Base-by-base conservation (phyloP, 1,140 invertebrate species). In the Drosophila bocki region DNA sequence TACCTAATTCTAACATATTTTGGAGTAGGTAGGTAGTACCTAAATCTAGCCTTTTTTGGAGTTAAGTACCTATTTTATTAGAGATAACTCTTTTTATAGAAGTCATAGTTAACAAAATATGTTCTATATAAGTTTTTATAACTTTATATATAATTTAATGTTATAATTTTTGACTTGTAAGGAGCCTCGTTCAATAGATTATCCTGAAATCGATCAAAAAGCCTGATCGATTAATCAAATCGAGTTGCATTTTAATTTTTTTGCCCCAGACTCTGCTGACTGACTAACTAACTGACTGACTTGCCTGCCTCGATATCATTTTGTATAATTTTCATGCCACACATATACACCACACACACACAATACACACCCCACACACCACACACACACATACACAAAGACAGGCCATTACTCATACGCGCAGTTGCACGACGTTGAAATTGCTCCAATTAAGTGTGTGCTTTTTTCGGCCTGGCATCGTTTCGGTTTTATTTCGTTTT, bases 391-490 rank as follows among this genome's bases (percentile, higher is more conserved):
- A 56, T 6, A 15, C 19, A 48, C 26, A n/a, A 22, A 32, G 53
- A 4, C 53, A 26, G 53, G 69, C 54, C 77, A 80, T 80, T 80
- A 80, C 77, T 80, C 79, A 86, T 82, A 78, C 84, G 82, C 83
- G 79, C 83, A 86, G 82, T 86, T 86, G 82, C 82, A 86, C 82
- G 82, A 86, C 83, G 83, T 87, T 79, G 82, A 86, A 86, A 86
- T 86, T 86, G 82, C 82, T 82, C 82, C 82, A 86, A 86, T 86
- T 86, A 86, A 87, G 70, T 82, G 72, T 64, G 60, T 63, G 67
- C 71, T 70, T 57, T 58, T 68, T 64, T 63, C 37, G 61, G 61
- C 56, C 19, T 45, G 47, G 8, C 42, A 61, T 42, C 42, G 51
- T 12, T 44, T 61, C 51, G 17, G 17, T 37, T 54, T 54, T 35